Evolutionary conservation across 2,888 invertebrate genomes (phyloP), one percentile per base, ranked within the genome.

Genomic region (Cantharis nigra): DNA sequence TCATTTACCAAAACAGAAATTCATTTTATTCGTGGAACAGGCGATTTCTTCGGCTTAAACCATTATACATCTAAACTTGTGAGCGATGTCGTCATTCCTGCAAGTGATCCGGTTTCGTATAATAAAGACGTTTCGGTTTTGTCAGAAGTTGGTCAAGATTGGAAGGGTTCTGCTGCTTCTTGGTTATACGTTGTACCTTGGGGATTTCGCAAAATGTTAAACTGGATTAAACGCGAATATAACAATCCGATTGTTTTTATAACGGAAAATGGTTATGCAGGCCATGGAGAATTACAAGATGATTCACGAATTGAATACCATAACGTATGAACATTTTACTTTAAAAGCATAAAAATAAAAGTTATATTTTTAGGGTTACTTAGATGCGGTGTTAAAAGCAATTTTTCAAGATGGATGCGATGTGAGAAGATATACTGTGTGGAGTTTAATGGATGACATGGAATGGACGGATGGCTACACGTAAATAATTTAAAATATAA

Each of bases 371-470:
- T 73, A 87, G 86, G 85, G 87, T 0, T 91, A 92, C 81, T 83
- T 92, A 13, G 86, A 88, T 18, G 84, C 89, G 0, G 72, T 92
- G 14, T 87, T 90, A 65, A 82, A 87, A 2, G 91, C 92, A 0
- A 83, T 93, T 0, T 81, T 84, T 0, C 88, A 90, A 62, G 92
- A 93, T 84, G 90, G 90, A 0, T 92, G 92, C 79, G 89, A 89
- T 71, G 90, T 94, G 0, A 85, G 89, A 9, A 94, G 93, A 0
- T 96, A 95, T 84, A 91, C 94, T 0, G 91, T 92, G 74, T 96
- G 96, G 95, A 94, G 94, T 80, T 87, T 96, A 14, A 90, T 96
- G 87, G 96, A 97, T 84, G 95, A 95, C 85, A 95, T 93, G 87
- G 96, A 96, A 86, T 96, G 96, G 96, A 90, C 90, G 77, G 89